Conservation (phyloP, 2,113 vertebrate species). For the Scytalopus superciliaris region DNA sequence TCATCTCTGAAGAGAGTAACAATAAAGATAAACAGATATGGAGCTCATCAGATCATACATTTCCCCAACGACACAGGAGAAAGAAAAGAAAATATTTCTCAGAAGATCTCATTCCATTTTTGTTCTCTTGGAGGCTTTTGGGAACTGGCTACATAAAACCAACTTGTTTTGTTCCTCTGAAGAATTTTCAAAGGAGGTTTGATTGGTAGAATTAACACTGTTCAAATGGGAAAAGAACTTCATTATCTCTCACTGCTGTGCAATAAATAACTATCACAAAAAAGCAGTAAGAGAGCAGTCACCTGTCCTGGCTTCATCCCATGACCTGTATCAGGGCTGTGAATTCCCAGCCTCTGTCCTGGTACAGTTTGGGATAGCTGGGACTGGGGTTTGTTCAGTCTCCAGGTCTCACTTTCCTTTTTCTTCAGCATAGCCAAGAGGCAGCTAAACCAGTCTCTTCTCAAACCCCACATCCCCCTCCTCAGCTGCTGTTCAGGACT, state of each 20-base stretch:
- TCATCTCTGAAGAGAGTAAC: not conserved
- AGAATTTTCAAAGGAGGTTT: not conserved
- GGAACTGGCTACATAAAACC: not conserved
- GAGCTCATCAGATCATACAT: not conserved
- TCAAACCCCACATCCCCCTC: not conserved
- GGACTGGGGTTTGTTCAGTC: not conserved
- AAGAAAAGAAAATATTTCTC: not conserved
- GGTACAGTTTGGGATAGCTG: not conserved
- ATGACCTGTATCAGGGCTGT: not conserved
- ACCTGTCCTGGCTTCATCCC: not conserved
- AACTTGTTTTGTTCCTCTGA: not conserved
- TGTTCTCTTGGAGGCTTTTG: not conserved
- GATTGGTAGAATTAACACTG: not conserved
- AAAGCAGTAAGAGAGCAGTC: not conserved
- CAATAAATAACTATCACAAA: not conserved
- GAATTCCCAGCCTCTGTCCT: not conserved
- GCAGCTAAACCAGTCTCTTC: not conserved
- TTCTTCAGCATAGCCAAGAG: not conserved
- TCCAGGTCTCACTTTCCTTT: not conserved
- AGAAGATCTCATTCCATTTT: not conserved
- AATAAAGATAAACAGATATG: not conserved
- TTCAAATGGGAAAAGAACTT: not conserved
- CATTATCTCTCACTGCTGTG: not conserved
- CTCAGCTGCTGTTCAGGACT: not conserved
- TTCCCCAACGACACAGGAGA: not conserved